Evolutionary conservation across 1,140 invertebrate species (phyloP).

Genomic region (Drosophila dunni): DNA sequence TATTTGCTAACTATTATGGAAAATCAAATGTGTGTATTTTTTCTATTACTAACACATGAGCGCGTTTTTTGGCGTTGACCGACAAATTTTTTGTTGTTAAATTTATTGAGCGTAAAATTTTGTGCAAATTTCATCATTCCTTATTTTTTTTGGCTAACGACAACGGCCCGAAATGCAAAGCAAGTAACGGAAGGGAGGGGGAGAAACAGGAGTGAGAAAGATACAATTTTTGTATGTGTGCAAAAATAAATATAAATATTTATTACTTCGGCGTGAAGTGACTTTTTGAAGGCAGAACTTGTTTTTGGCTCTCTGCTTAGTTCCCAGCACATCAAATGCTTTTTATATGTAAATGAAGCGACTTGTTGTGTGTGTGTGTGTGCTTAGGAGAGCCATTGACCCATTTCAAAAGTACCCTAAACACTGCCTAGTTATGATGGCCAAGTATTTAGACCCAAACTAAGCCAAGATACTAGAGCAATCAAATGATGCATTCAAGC

Average conservation of each 20-base stretch:
- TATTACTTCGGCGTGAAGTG: constrained; percentile 60
- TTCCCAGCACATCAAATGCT: constrained; percentile 37
- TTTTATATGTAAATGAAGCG: constrained; percentile 69
- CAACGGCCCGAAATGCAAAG: background rate
- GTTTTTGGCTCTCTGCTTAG: constrained; percentile 23
- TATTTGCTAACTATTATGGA: constrained; percentile 57
- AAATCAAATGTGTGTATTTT: constrained; percentile 24
- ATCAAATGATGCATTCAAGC: constrained; percentile 60
- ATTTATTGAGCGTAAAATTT: constrained; percentile 82
- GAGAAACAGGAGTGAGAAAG: background rate
- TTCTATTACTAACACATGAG: constrained; percentile 76
- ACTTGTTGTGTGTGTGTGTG: constrained; percentile 4
- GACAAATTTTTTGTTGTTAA: constrained; percentile 61
- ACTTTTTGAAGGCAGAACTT: constrained; percentile 30
- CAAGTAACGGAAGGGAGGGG: background rate
- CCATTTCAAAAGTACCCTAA: constrained; percentile 52
- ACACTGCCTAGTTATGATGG: constrained; percentile 32
- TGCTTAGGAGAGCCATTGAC: constrained; percentile 52
- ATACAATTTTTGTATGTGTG: constrained; percentile 45
- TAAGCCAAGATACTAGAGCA: constrained; percentile 30
- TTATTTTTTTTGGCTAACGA: constrained; percentile 30
- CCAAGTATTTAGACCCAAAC: constrained; percentile 24
- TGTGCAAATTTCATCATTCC: constrained; percentile 52
- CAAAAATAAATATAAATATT: constrained; percentile 82
- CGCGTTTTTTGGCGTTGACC: constrained; percentile 65